Evolutionary conservation across 2,888 invertebrate species (phyloP), one percentile per base, ranked within the genome.

Genomic region (Amiota minor): DNA sequence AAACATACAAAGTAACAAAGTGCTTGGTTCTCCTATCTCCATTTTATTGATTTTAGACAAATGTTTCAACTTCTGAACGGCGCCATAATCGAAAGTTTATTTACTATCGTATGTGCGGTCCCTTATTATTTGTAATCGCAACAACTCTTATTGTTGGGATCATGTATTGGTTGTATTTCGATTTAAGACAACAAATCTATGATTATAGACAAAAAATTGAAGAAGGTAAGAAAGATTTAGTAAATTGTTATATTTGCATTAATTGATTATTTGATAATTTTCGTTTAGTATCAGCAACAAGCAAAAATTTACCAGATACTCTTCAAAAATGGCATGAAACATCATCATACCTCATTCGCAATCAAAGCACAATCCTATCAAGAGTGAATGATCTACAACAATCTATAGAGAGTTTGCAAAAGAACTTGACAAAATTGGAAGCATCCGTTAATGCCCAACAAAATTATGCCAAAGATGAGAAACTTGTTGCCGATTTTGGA

Each of bases 301-400:
- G 92, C 88, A 92, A 92, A 87, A 92, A 92, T 74, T 92, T 94
- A 79, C 93, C 93, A 70, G 94, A 94, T 86, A 93, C 92, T 1
- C 88, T 95, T 70, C 94, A 95, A 89, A 91, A 93, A 84, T 94
- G 93, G 88, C 94, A 95, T 86, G 93, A 94, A 12, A 91, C 93
- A 9, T 92, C 94, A 11, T 93, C 92, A 84, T 93, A 92, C 80
- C 89, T 95, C 61, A 91, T 92, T 75, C 92, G 92, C 77, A 95
- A 94, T 88, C 93, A 94, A 79, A 93, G 92, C 46, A 90, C 91
- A 70, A 90, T 94, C 70, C 92, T 91, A 79, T 88, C 87, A 68
- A 91, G 93, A 80, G 88, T 95, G 20, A 90, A 90, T 1, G 91
- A 91, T 75, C 88, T 94, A 50, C 92, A 93, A 76, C 85, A 90